Conservation (phyloP, 2,113 vertebrate species). For the Lophochroa leadbeateri region DNA sequence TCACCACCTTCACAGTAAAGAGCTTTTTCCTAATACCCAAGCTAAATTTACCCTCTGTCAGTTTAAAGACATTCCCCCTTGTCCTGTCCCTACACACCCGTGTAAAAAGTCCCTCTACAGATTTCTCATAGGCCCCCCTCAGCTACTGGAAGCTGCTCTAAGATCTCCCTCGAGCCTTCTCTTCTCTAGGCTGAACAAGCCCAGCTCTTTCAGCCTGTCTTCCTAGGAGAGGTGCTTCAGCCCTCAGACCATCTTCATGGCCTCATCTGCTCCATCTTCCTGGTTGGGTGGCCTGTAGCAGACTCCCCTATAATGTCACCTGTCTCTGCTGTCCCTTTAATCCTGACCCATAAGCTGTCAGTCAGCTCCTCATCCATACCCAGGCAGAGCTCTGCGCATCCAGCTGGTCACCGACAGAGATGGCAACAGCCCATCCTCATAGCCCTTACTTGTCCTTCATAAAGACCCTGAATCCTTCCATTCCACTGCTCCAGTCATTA, state of each 20-base stretch:
- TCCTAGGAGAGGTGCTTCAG: background rate
- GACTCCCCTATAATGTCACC: background rate
- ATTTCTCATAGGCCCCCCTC: background rate
- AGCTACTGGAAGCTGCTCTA: background rate
- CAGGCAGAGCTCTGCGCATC: background rate
- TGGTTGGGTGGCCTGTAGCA: background rate
- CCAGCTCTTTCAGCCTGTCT: background rate
- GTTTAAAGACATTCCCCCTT: background rate
- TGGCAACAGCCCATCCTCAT: background rate
- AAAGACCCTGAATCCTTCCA: background rate
- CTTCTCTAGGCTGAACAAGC: background rate
- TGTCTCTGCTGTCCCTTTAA: background rate
- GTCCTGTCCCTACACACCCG: background rate
- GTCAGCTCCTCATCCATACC: background rate
- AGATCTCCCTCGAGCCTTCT: background rate
- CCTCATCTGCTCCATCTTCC: background rate
- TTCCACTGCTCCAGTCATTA: background rate
- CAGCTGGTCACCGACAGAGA: background rate
- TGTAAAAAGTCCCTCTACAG: background rate
- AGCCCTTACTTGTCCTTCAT: background rate
- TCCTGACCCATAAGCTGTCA: background rate
- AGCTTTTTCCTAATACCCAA: background rate
- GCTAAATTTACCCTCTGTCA: background rate
- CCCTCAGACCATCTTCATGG: background rate
- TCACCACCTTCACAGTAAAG: background rate